Evolutionary conservation across 1,140 invertebrate species (phyloP).

Genomic region (Zaprionus gabonicus): DNA sequence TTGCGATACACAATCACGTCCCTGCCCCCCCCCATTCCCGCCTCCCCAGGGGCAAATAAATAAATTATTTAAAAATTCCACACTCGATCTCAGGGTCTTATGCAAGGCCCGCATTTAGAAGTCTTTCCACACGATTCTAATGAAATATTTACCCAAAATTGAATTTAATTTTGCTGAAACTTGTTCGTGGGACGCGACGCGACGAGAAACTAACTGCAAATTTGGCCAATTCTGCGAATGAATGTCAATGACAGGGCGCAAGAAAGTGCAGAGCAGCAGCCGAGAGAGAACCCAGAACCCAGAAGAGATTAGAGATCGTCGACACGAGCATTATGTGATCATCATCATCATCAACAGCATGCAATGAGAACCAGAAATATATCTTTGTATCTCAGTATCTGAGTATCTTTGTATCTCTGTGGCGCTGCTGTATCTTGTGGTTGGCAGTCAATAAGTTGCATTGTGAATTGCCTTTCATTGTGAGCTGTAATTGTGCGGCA

Average conservation of each 20-base stretch:
- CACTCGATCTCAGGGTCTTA: not conserved
- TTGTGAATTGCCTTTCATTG: slow-evolving; percentile 51
- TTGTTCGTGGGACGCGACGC: slow-evolving; percentile 48
- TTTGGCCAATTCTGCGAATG: slow-evolving; percentile 60
- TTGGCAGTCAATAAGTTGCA: slow-evolving; percentile 73
- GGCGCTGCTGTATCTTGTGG: slow-evolving; percentile 41
- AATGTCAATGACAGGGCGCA: slow-evolving; percentile 73
- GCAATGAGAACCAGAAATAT: slow-evolving; percentile 23
- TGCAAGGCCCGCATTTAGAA: not conserved
- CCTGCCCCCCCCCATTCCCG: not conserved
- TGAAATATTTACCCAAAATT: slow-evolving; percentile 56
- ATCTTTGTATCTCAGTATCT: slow-evolving; percentile 31
- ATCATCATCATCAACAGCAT: slow-evolving; percentile 50
- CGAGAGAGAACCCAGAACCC: not conserved
- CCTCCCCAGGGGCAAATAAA: not conserved
- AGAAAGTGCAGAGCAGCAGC: slow-evolving; percentile 18
- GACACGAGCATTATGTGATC: slow-evolving; percentile 11
- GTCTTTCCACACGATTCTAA: not conserved
- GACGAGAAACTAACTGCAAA: slow-evolving; percentile 70
- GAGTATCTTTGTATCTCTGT: slow-evolving; percentile 26
- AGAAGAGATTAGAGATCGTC: not conserved
- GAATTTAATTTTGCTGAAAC: slow-evolving; percentile 20
- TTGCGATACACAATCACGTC: slow-evolving; percentile 15
- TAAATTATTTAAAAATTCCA: slow-evolving; percentile 13
- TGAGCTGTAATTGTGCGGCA: slow-evolving; percentile 54